Percentiles rank a stretch among this genome's conserved stretches.
Conservation (phyloP, 2,113 vertebrate genomes). For the Melanocharis versteri region DNA sequence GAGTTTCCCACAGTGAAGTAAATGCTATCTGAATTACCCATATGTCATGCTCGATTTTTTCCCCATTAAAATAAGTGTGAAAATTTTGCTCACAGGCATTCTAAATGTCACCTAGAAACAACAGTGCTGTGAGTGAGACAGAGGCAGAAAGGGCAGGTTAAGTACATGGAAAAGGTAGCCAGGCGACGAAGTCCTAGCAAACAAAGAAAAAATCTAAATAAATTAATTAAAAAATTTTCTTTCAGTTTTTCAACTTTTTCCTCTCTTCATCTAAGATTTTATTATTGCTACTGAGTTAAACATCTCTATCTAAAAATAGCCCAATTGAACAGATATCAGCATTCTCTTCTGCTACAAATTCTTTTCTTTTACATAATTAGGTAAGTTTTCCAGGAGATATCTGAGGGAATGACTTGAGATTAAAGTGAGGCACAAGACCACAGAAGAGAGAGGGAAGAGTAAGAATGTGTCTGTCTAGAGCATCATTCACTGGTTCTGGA, state of each 20-base stretch:
- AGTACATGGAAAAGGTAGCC: background rate
- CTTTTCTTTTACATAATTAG: background rate
- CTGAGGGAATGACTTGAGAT: background rate
- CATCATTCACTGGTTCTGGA: background rate
- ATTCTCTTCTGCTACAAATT: background rate
- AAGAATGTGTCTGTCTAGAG: background rate
- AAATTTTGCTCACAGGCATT: background rate
- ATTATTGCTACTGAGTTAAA: background rate
- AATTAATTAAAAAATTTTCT: background rate
- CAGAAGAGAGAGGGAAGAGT: background rate
- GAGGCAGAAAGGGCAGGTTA: background rate
- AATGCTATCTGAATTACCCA: conserved; percentile 7
- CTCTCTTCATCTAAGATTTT: background rate
- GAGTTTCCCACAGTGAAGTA: conserved; percentile 15
- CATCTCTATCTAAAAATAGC: background rate
- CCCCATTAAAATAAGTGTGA: background rate
- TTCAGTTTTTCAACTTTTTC: background rate
- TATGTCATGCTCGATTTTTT: conserved; percentile 3
- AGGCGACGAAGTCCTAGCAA: background rate
- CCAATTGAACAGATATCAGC: background rate
- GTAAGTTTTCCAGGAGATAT: background rate
- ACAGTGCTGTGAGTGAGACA: background rate
- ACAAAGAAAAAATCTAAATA: background rate
- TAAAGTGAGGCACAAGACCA: background rate
- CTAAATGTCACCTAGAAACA: conserved; percentile 38